Evolutionary conservation across 2,797 vertebrate genomes (phyloP).

Genomic region (Staurois parvus): DNA sequence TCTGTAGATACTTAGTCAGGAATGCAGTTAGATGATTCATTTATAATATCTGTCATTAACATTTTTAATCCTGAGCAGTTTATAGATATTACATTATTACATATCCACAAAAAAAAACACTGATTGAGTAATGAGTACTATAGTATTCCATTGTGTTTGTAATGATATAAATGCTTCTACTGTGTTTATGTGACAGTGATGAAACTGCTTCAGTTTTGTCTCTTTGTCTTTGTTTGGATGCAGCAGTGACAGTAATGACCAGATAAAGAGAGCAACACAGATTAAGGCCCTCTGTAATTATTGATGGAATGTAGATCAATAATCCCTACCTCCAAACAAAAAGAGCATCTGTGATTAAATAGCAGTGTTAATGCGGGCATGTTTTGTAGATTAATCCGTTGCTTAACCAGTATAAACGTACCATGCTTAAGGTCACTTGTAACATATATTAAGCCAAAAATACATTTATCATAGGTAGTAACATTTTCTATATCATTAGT

Average conservation of each 20-base stretch:
- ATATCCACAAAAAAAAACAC: not conserved
- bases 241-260: conserved; percentile 32
- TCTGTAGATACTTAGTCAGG: no score
- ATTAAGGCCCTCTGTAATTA: conserved; percentile 33
- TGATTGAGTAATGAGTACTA: not conserved
- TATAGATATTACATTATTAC: not conserved
- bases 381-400: conserved; percentile 23
- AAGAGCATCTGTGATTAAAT: conserved; percentile 11
- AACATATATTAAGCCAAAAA: not conserved
- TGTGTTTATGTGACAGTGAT: not conserved
- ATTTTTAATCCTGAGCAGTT: not conserved
- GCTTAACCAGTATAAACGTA: not conserved
- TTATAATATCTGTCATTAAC: not conserved
- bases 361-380: not conserved
- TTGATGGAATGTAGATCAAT: conserved; percentile 39
- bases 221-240: not conserved
- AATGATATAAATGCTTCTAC: not conserved
- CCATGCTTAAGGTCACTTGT: not conserved
- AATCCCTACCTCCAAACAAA: conserved; percentile 20
- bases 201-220: not conserved
- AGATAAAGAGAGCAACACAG: conserved; percentile 48
- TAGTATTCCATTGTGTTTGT: not conserved
- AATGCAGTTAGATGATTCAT: not conserved
- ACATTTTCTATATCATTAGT: no score
- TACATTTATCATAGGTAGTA: no score